Base-by-base conservation (phyloP, 2,797 vertebrate genomes). In the Danio jaintianensis region DNA sequence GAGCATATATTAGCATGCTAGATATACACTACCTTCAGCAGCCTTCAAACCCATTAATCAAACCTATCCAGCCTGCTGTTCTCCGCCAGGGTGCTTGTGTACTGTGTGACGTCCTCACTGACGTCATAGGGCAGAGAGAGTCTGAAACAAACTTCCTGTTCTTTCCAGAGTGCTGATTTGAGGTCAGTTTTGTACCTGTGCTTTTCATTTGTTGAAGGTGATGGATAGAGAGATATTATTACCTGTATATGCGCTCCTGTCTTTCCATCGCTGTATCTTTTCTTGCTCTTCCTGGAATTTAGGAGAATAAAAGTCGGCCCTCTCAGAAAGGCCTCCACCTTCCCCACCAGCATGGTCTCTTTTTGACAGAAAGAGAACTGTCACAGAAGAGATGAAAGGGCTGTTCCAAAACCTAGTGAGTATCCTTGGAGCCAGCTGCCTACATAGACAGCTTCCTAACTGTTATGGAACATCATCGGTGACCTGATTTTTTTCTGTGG, bases 1-100 rank as follows among this genome's bases (percentile, higher is more conserved):
- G 13, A 55, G 47, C 66, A 40, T 56, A 56, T 70, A 62, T 64
- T 72, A 70, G 40, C 48, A 78, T 77, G 68, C 66, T 64, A 71
- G 64, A 75, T 81, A 70, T 76, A 76, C 67, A n/a, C 50, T 16
- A 52, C 29, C 20, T 62, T 67, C 71, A 75, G 52, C 58, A 64
- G 61, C 71, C 9, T 6, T 76, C 75, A 77, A 22, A 56, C 40
- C 20, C 75, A 77, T 66, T 45, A 36, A 67, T 77, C 62, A 76
- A 56, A 53, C 3, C 58, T 29, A 45, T 66, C 62, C 74, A 66
- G 48, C 62, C 62, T 66, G 48, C 74, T 67, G 75, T 67, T 53
- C 15, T 20, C 40, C 62, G 56, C 20, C 75, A 56, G 75, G 75
- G 50, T 67, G 75, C 52, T 76, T 64, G 61, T 70, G 45, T 48